These are phyloP conservation scores for Xestobium rufovillosum DNA, from an alignment of 2,888 invertebrate species.

Conservation along the genomic window DNA sequence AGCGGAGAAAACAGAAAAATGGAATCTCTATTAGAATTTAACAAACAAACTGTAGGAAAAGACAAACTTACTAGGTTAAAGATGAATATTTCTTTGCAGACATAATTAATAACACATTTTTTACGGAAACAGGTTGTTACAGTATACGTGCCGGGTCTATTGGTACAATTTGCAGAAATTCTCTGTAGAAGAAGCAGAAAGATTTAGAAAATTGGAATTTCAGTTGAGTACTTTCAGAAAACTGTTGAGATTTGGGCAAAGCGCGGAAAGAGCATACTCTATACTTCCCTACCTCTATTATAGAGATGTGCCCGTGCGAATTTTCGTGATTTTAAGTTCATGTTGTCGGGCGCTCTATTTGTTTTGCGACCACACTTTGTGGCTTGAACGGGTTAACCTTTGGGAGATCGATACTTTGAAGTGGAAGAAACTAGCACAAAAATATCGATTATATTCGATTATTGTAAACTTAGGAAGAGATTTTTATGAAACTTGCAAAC, in stretches of 20 bases:
- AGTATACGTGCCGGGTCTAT: constrained; percentile 71
- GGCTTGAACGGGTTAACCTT: constrained; percentile 70
- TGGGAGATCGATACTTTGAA: constrained; percentile 61
- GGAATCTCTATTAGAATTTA: constrained; percentile 44
- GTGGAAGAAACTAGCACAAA: constrained; percentile 67
- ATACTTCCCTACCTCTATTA: constrained; percentile 65
- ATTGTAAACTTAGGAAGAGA: constrained; percentile 74
- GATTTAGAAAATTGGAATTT: constrained; percentile 73
- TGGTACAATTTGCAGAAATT: constrained; percentile 69
- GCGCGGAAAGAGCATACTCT: constrained; percentile 70
- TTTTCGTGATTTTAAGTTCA: constrained; percentile 70
- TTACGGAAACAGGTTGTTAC: constrained; percentile 62
- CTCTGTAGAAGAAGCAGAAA: constrained; percentile 59
- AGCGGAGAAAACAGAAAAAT: too few relatives aligned
- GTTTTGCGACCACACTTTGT: constrained; percentile 78
- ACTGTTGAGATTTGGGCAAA: constrained; percentile 81
- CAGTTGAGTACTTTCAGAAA: constrained; percentile 80
- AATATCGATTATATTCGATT: constrained; percentile 79
- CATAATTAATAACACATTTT: too few relatives aligned
- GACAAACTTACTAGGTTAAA: constrained; percentile 45
- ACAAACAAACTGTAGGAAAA: constrained; percentile 45
- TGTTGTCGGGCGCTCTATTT: constrained; percentile 72
- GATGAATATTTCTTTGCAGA: constrained; percentile 3
- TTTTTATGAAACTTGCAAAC: constrained; percentile 69
- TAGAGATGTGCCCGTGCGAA: constrained; percentile 60